phyloP scores from a whole-genome alignment of 2,113 vertebrate genomes.

The Ondatra zibethicus region DNA sequence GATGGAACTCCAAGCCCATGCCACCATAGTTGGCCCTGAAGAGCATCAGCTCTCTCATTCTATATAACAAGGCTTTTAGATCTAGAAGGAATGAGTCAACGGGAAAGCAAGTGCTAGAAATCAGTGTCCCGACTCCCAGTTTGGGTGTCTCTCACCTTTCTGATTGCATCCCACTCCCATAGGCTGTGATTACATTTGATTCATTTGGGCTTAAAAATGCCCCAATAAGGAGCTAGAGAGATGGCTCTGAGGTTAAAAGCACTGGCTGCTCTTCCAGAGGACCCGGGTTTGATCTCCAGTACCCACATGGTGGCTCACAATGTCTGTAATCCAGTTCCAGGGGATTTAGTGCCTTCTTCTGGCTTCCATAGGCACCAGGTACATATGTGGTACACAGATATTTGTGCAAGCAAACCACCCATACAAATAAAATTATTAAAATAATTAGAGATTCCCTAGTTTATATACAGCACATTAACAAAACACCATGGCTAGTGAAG shows the following conservation, averaged over 20 bases:
- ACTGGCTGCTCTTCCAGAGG: neutral
- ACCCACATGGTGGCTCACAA: neutral
- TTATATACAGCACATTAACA: neutral
- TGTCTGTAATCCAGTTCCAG: neutral
- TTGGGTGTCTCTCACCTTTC: neutral
- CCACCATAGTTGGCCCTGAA: neutral
- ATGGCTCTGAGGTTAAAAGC: neutral
- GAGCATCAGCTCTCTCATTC: constrained; percentile 18
- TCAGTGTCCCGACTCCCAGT: neutral
- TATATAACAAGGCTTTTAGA: constrained; percentile 12
- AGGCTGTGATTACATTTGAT: constrained; percentile 10
- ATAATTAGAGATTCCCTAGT: neutral
- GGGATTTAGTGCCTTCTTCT: neutral
- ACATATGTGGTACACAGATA: neutral
- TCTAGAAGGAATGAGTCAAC: constrained; percentile 14
- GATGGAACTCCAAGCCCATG: neutral
- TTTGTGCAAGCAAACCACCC: neutral
- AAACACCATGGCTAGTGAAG: neutral
- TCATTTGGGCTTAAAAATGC: neutral
- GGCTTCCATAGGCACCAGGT: neutral
- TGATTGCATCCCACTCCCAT: neutral
- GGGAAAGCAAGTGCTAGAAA: constrained; percentile 2
- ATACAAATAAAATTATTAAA: neutral
- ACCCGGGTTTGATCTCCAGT: neutral
- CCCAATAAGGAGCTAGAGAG: neutral